Conservation (phyloP, 2,888 invertebrate genomes). For the Catonia carolina region DNA sequence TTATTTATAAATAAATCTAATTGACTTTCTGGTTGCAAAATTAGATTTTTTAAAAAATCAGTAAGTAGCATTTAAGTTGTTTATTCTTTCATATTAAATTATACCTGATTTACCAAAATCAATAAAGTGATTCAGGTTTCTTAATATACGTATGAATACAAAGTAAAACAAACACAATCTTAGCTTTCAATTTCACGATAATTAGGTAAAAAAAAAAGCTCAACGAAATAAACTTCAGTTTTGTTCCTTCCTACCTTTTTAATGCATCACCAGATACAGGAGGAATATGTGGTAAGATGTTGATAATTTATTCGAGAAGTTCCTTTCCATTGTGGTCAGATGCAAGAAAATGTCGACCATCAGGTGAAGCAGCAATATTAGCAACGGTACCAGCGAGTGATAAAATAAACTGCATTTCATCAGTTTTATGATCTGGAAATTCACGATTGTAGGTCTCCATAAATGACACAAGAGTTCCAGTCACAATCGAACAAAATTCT, state of each 20-base stretch:
- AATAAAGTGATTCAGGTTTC: too few species aligned
- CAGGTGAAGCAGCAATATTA: constrained; percentile 41
- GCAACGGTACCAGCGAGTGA: constrained; percentile 41
- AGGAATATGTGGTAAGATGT: constrained; percentile 38
- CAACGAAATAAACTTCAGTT: too few species aligned
- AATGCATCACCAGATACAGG: constrained; percentile 38
- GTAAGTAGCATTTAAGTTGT: too few species aligned
- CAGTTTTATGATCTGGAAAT: constrained; percentile 39
- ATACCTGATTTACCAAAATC: too few species aligned
- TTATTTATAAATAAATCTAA: too few species aligned
- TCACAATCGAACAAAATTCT: constrained; percentile 41
- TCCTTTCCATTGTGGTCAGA: constrained; percentile 39
- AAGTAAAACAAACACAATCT: too few species aligned
- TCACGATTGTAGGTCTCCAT: constrained; percentile 39
- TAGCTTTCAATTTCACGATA: too few species aligned
- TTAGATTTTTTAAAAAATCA: too few species aligned
- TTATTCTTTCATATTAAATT: too few species aligned
- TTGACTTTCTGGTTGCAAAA: too few species aligned
- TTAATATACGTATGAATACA: too few species aligned
- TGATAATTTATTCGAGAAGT: constrained; percentile 39
- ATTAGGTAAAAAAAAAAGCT: too few species aligned
- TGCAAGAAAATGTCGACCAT: constrained; percentile 41
- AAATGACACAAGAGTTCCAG: constrained; percentile 41
- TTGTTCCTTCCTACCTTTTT: constrained; percentile 41
- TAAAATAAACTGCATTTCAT: constrained; percentile 42